A percentile compares a stretch with the other conserved stretches of the same genome.
These are phyloP conservation scores for Meganola albula DNA, from an alignment of 2,888 invertebrate genomes.

Conservation along the genomic window DNA sequence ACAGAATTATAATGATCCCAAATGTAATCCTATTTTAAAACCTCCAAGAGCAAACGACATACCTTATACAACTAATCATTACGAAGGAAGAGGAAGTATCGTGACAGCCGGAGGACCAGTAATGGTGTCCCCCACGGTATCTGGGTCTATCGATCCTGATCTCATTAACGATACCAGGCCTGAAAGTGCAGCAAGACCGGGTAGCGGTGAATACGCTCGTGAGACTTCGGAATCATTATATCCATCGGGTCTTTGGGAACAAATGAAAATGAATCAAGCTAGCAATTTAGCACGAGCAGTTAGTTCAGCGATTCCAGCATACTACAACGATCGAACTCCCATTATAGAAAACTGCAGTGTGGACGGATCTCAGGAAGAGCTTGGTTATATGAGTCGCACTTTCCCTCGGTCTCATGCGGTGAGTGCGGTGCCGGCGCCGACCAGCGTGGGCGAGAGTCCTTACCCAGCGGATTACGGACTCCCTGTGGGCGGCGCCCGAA, in stretches of 20 bases:
- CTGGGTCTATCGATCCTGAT: slow-evolving; percentile 89
- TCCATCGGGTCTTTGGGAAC: slow-evolving; percentile 88
- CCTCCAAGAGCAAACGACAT: slow-evolving; percentile 83
- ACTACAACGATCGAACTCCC: slow-evolving; percentile 85
- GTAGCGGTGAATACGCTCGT: slow-evolving; percentile 87
- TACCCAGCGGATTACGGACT: slow-evolving; percentile 89
- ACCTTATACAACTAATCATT: slow-evolving; percentile 82
- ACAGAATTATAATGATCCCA: slow-evolving; percentile 53
- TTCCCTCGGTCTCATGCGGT: slow-evolving; percentile 76
- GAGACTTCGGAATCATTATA: slow-evolving; percentile 86
- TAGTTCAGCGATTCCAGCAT: slow-evolving; percentile 76
- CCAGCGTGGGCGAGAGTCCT: slow-evolving; percentile 62
- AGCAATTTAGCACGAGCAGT: slow-evolving; percentile 78
- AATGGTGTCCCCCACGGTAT: slow-evolving; percentile 85
- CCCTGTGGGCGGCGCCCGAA: slow-evolving; percentile 84
- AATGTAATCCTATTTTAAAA: slow-evolving; percentile 84
- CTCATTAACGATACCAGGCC: slow-evolving; percentile 89
- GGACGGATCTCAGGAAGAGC: slow-evolving; percentile 78
- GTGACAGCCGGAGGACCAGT: slow-evolving; percentile 80
- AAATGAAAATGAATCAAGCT: slow-evolving; percentile 70
- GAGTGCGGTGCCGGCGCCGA: slow-evolving; percentile 53
- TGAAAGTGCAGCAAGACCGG: slow-evolving; percentile 77
- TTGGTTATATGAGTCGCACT: slow-evolving; percentile 79
- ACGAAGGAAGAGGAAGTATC: slow-evolving; percentile 82
- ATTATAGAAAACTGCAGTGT: slow-evolving; percentile 82